Percentiles rank a stretch among this genome's conserved stretches.
phyloP scores from a whole-genome alignment of 2,888 invertebrate genomes.

The Andrena praecox region DNA sequence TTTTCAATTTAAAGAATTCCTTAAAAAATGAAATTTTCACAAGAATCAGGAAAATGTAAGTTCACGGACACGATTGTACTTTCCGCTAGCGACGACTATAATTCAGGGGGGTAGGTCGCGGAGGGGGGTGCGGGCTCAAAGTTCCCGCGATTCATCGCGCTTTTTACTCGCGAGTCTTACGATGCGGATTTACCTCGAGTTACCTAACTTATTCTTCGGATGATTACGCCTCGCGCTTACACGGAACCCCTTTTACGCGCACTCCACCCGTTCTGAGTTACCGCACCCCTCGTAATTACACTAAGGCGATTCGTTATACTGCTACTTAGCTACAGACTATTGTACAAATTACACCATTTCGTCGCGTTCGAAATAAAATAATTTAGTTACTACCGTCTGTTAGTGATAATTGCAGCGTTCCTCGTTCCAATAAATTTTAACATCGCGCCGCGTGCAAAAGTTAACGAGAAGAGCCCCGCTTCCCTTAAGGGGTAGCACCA shows the following conservation, averaged over 20 bases:
- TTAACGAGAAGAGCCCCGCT: no score
- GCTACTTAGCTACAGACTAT: conserved; percentile 19
- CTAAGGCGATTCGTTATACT: conserved; percentile 26
- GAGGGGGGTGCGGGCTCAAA: not conserved
- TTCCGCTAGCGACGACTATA: not conserved
- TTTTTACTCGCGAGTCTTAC: conserved; percentile 47
- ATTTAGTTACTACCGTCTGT: not conserved
- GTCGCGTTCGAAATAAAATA: not conserved
- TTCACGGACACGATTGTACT: not conserved
- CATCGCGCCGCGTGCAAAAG: no score
- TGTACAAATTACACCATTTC: conserved; percentile 33
- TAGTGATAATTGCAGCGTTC: not conserved
- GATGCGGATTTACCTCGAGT: conserved; percentile 40
- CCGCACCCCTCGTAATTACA: conserved; percentile 35
- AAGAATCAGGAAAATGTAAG: not conserved
- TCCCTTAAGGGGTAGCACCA: no score
- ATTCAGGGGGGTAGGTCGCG: not conserved
- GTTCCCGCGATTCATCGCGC: conserved; percentile 46
- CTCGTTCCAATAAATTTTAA: no score
- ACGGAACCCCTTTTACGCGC: conserved; percentile 43
- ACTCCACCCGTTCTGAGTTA: conserved; percentile 19
- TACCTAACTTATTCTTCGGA: conserved; percentile 48
- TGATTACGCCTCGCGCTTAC: conserved; percentile 47
- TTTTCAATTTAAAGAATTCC: not conserved
- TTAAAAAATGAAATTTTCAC: not conserved